These are phyloP conservation scores for Heliconius charithonia DNA, from an alignment of 2,888 invertebrate species.

Conservation along the genomic window DNA sequence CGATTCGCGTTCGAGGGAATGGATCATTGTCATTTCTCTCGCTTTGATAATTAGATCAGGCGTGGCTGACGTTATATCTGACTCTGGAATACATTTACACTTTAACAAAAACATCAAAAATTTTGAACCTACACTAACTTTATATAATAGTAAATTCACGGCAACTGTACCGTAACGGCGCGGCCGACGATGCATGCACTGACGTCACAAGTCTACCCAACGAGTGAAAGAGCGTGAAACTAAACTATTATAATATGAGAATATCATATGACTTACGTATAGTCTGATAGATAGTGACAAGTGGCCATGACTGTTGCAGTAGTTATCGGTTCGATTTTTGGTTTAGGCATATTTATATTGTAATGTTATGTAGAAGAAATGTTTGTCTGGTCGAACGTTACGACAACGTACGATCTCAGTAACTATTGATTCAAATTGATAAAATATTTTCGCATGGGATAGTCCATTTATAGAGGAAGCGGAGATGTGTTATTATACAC, in stretches of 20 bases:
- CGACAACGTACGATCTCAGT: too few species aligned
- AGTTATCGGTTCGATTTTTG: not conserved
- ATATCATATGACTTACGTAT: conserved; percentile 3
- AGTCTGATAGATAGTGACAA: not conserved
- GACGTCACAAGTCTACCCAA: conserved; percentile 14
- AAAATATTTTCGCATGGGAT: too few species aligned
- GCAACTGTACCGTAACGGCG: conserved; percentile 12
- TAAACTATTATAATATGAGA: conserved; percentile 10
- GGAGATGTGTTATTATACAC: too few species aligned
- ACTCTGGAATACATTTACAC: not conserved
- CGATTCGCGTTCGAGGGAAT: not conserved
- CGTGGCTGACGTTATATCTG: too few species aligned
- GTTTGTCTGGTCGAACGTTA: not conserved
- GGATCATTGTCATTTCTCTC: not conserved
- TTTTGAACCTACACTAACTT: not conserved
- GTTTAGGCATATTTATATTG: not conserved
- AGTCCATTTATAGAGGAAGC: too few species aligned
- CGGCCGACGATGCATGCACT: not conserved
- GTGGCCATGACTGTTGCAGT: not conserved
- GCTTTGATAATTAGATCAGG: too few species aligned
- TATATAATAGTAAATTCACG: not conserved
- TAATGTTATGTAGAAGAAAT: not conserved
- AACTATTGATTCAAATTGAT: too few species aligned
- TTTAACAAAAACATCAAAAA: not conserved
- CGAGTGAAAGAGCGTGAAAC: conserved; percentile 19